Percentiles rank a stretch among this genome's conserved stretches.
Evolutionary conservation across 2,113 vertebrate genomes (phyloP).

Genomic region (Cricetomys ansorgei): DNA sequence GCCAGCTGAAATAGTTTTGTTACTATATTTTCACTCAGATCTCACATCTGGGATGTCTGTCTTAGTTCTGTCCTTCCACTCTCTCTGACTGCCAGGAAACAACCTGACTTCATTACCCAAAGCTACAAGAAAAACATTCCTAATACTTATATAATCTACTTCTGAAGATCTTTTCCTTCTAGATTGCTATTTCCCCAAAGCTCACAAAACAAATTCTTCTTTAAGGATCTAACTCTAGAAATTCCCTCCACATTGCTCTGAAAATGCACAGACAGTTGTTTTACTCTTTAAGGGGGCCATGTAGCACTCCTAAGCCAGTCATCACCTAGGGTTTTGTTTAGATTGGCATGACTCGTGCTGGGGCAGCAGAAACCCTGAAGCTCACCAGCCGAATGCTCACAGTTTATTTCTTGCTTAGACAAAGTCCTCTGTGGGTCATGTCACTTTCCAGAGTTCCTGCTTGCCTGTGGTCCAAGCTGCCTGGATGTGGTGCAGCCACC

Average conservation of each 20-base stretch:
- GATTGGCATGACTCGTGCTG: not conserved
- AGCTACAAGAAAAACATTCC: not conserved
- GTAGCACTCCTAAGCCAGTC: not conserved
- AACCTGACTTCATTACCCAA: not conserved
- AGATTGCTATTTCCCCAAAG: constrained; percentile 11
- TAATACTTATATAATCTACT: not conserved
- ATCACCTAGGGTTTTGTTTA: not conserved
- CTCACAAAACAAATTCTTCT: not conserved
- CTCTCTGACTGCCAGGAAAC: not conserved
- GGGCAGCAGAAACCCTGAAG: not conserved
- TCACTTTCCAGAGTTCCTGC: not conserved
- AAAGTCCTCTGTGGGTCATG: not conserved
- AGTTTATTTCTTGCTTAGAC: not conserved
- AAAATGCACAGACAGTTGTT: not conserved
- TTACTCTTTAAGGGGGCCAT: not conserved
- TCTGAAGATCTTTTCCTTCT: constrained; percentile 23
- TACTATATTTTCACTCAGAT: not conserved
- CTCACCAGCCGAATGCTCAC: not conserved
- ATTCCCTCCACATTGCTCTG: not conserved
- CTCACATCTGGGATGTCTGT: not conserved
- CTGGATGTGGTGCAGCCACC: not conserved
- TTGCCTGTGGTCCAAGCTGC: not conserved
- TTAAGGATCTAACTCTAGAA: not conserved
- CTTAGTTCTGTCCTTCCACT: not conserved
- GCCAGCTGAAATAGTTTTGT: not conserved